Evolutionary conservation across 1,140 invertebrate species (phyloP).

Genomic region (Achatina immaculata): DNA sequence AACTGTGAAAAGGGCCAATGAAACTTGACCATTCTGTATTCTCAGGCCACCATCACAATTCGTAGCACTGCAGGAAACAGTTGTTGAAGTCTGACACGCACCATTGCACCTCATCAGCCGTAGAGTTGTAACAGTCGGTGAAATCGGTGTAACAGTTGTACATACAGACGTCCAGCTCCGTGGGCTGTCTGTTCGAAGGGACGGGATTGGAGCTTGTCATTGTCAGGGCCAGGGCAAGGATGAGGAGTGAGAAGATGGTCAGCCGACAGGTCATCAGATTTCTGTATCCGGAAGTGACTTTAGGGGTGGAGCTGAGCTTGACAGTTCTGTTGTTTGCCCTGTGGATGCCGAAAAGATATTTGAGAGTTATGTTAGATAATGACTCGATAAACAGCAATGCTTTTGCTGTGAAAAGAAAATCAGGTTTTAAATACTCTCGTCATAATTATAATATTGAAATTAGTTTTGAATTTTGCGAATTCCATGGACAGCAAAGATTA

Average conservation of each 20-base stretch:
- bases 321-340: not conserved
- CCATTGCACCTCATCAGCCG: not conserved
- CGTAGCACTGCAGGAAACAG: conserved; percentile 3
- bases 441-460: no score
- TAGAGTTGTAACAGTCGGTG: not conserved
- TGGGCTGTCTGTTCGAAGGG: not conserved
- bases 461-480: no score
- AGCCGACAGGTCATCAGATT: not conserved
- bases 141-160: not conserved
- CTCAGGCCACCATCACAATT: not conserved
- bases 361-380: no score
- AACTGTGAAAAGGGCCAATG: no score
- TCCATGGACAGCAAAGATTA: no score
- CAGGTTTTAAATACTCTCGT: no score
- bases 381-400: no score
- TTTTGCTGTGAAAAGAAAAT: no score
- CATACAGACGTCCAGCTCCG: not conserved
- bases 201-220: not conserved
- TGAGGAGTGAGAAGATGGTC: not conserved
- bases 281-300: not conserved
- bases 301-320: not conserved
- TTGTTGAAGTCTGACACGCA: not conserved
- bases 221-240: not conserved
- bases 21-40: no score
- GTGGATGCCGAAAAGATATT: not conserved